Evolutionary conservation across 2,113 vertebrate genomes (phyloP), one percentile per base, ranked within the genome.

Genomic region (Hyla sarda): DNA sequence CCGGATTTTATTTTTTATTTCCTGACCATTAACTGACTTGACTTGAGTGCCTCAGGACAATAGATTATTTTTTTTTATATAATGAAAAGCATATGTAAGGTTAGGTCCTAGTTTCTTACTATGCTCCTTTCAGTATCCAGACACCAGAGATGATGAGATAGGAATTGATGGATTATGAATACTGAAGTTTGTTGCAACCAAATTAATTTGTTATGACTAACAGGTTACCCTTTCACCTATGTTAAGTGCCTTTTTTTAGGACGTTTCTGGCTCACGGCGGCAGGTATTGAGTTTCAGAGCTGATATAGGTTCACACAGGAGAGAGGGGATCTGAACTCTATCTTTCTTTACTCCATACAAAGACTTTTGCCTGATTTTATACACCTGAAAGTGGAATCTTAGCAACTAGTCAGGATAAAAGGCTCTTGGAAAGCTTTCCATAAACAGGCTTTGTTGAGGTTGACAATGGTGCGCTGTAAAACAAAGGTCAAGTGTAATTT

Each of bases 401-500:
- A 90, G 92, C 90, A 91, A 90, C 90, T 30, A 28, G 85, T 25
- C 52, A 0, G 74, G 87, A 88, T 86, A 90, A 90, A 90, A 84
- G 58, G n/a, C 62, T 67, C 21, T 87, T 83, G 77, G 82, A 75
- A 82, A 85, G 34, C 62, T 86, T 83, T 89, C 83, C 23, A 86
- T 75, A 60, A 89, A 87, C 67, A 84, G 65, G 87, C 90, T 89
- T 88, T 89, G 86, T 90, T 88, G 86, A 88, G 75, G 72, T 14
- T 37, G 79, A 85, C 74, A 87, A 82, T 80, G 77, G 65, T 72
- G 7, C 87, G 37, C 84, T 88, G 88, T 90, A 89, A 91, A 90
- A 89, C 85, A 90, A 90, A 91, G 88, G 91, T 90, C 90, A 90
- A 87, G 84, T 83, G 89, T 74, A 87, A 89, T 88, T 88, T 72